Evolutionary conservation across 2,888 invertebrate genomes (phyloP), one percentile per base, ranked within the genome.

Genomic region (Limnephilus lunatus): DNA sequence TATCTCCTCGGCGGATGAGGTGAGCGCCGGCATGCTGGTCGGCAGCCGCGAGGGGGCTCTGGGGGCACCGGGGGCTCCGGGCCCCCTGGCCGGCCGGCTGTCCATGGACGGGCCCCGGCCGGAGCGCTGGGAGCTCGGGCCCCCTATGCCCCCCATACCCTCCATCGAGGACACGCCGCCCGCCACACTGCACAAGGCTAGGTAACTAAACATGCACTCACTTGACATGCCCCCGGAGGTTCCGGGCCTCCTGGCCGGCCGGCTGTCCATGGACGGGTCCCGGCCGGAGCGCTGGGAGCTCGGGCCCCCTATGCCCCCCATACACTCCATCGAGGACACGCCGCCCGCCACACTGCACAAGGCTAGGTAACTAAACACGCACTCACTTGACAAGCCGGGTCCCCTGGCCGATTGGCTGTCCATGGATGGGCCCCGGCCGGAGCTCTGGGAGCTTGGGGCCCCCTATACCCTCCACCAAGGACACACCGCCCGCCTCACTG

Each of bases 401-500:
- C 95, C 94, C 95, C 95, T 95, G 95, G 95, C 95, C 94, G 92
- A 91, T 83, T 82, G 53, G 91, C 83, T 82, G 95, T 95, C 95
- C 95, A 0, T 39, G 39, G 32, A 3, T 3, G 32, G 32, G 32
- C 4, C 39, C 39, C 11, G 95, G 95, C 95, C 95, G 95, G 95
- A 94, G 95, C 95, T 95, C 95, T 95, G 95, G 95, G 95, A 95
- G 95, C 94, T 95, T 95, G 95, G 95, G 95, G 95, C 95, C 95
- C 94, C 93, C 91, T 3, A 14, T 14, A 1, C 48, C 3, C 48
- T 96, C 96, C 95, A 95, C 95, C 95, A 95, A 95, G 94, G 94
- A 94, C 94, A 94, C 94, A 94, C 94, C 94, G 95, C 95, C 95
- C 97, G 97, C 96, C 97, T 97, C 95, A 97, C 97, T 95, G 97